phyloP scores from a whole-genome alignment of 2,113 vertebrate genomes.

The Isurus oxyrinchus region DNA sequence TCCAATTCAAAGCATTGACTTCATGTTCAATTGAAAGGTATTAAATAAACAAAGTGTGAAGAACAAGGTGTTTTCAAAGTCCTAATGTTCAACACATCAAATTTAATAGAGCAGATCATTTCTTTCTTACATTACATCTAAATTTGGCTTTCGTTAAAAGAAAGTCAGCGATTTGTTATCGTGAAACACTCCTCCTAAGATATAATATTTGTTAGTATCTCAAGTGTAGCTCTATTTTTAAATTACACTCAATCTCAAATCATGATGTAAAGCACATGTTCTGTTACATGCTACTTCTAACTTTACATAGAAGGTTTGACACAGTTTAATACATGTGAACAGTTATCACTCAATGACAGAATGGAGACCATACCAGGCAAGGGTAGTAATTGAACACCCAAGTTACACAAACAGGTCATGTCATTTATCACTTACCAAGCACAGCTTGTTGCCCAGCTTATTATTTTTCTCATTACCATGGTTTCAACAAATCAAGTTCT shows the following conservation, averaged over 20 bases:
- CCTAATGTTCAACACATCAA: background rate
- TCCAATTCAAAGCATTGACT: background rate
- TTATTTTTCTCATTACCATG: background rate
- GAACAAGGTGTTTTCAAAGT: background rate
- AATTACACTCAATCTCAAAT: background rate
- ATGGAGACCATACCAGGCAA: background rate
- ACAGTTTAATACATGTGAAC: background rate
- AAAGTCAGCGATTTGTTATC: background rate
- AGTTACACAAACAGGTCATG: too few species aligned
- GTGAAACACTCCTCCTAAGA: background rate
- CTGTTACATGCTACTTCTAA: background rate
- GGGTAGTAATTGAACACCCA: background rate
- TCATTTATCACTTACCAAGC: background rate
- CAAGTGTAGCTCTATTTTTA: background rate
- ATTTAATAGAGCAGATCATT: background rate
- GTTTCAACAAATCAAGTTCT: background rate
- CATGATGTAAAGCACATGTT: background rate
- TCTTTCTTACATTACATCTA: background rate
- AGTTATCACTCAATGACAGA: background rate
- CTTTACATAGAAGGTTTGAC: background rate
- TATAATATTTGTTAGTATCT: background rate
- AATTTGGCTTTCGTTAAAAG: background rate
- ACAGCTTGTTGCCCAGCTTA: background rate
- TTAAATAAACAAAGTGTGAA: background rate
- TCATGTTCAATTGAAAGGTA: background rate